Evolutionary conservation across 2,113 vertebrate species (phyloP).

Genomic region (Chlorodrepanis virens): DNA sequence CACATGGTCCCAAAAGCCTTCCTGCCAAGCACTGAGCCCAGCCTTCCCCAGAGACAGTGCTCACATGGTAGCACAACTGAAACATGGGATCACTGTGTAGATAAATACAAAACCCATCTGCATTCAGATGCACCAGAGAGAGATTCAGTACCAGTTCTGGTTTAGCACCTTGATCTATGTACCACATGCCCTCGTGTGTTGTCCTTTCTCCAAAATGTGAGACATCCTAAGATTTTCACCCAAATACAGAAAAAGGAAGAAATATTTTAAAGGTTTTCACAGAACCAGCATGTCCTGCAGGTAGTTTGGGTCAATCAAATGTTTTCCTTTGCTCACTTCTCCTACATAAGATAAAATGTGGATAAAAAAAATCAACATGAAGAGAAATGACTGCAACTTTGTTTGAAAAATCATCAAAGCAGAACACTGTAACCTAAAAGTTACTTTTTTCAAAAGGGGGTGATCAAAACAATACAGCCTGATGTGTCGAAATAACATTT

Average conservation of each 20-base stretch:
- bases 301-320: slow-evolving; percentile 28
- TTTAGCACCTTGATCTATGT: not conserved
- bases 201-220: not conserved
- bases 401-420: slow-evolving; percentile 57
- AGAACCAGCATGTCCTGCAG: not conserved
- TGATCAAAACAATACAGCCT: slow-evolving; percentile 39
- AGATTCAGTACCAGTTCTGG: not conserved
- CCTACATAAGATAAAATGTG: not conserved
- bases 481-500: slow-evolving; percentile 4
- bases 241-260: not conserved
- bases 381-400: not conserved
- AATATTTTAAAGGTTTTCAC: not conserved
- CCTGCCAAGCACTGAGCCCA: not conserved
- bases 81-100: fast-evolving
- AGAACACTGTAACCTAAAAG: slow-evolving; percentile 36
- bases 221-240: not conserved
- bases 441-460: slow-evolving; percentile 29
- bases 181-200: not conserved
- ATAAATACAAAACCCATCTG: not conserved
- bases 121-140: not conserved
- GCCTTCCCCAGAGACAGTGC: not conserved
- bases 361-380: slow-evolving; percentile 17
- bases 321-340: not conserved
- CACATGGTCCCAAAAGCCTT: not conserved
- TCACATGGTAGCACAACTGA: fast-evolving